A percentile compares a stretch with the other conserved stretches of the same genome.
phyloP scores from a whole-genome alignment of 2,888 invertebrate genomes.

The Candidula unifasciata region DNA sequence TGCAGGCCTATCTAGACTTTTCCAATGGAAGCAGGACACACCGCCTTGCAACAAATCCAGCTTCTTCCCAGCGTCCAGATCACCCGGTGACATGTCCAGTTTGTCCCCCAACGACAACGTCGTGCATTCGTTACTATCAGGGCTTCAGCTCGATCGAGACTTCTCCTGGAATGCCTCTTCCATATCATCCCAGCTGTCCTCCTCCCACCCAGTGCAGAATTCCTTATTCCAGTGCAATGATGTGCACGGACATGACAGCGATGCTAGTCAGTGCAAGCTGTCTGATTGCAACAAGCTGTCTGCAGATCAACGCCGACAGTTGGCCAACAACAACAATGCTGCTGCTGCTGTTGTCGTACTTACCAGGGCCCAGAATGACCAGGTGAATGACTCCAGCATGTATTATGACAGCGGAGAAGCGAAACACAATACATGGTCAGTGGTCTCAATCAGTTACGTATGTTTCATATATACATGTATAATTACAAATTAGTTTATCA shows the following conservation, averaged over 20 bases:
- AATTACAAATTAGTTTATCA: not conserved
- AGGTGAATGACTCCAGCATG: slow-evolving; percentile 25
- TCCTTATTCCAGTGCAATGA: slow-evolving; percentile 19
- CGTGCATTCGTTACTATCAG: slow-evolving; percentile 11
- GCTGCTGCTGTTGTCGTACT: not conserved
- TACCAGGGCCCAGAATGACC: slow-evolving; percentile 8
- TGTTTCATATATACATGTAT: not conserved
- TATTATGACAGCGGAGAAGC: slow-evolving; percentile 26
- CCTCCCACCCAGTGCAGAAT: not conserved
- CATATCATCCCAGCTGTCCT: slow-evolving; percentile 9
- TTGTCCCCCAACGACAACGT: slow-evolving; percentile 18
- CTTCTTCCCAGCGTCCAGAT: slow-evolving; percentile 7
- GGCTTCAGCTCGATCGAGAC: slow-evolving; percentile 33
- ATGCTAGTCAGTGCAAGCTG: slow-evolving; percentile 13
- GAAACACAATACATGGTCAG: slow-evolving; percentile 40
- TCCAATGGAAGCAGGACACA: slow-evolving; percentile 41
- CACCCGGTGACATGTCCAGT: not conserved
- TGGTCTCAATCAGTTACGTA: not conserved
- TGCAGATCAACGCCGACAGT: slow-evolving; percentile 19
- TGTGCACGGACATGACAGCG: not conserved
- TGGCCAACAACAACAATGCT: slow-evolving; percentile 35
- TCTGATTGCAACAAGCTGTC: slow-evolving; percentile 7
- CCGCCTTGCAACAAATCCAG: not conserved
- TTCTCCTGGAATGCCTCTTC: slow-evolving; percentile 47
- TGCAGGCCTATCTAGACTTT: slow-evolving; percentile 43